Percentiles rank a stretch among this genome's conserved stretches.
Evolutionary conservation across 2,888 invertebrate species (phyloP).

Genomic region (Ephialtes manifestator): DNA sequence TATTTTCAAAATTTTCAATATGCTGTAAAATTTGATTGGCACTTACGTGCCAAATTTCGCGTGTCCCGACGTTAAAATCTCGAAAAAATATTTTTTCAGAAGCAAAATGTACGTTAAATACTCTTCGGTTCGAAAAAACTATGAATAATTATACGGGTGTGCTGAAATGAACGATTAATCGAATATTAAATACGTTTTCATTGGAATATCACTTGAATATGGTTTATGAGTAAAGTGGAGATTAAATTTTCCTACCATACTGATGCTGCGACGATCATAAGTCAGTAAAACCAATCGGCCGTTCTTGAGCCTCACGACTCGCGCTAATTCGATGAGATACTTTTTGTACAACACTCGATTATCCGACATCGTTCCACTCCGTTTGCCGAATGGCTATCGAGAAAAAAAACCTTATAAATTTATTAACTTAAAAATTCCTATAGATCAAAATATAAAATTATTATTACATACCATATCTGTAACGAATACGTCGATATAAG

Average conservation of each 20-base stretch:
- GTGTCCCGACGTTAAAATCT: too few species aligned
- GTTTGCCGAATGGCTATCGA: slow-evolving; percentile 87
- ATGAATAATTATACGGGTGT: not conserved
- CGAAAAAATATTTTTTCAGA: too few species aligned
- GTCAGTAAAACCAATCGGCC: slow-evolving; percentile 87
- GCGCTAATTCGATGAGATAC: slow-evolving; percentile 86
- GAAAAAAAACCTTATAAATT: slow-evolving; percentile 19
- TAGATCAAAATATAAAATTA: slow-evolving; percentile 25
- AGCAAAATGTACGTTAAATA: too few species aligned
- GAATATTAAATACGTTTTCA: too few species aligned
- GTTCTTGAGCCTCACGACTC: slow-evolving; percentile 84
- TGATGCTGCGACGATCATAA: slow-evolving; percentile 82
- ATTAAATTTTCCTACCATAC: slow-evolving; percentile 67
- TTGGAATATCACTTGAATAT: too few species aligned
- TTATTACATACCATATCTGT: slow-evolving; percentile 86
- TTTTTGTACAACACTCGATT: slow-evolving; percentile 87
- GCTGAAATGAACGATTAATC: too few species aligned
- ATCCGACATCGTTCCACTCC: slow-evolving; percentile 86
- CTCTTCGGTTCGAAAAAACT: not conserved
- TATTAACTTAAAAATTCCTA: not conserved
- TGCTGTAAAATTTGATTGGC: too few species aligned
- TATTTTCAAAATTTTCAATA: too few species aligned
- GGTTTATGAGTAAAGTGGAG: not conserved
- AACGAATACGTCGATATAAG: slow-evolving; percentile 87
- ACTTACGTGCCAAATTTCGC: too few species aligned